Base-by-base conservation (phyloP, 2,797 vertebrate species). In the Sus cebifrons region DNA sequence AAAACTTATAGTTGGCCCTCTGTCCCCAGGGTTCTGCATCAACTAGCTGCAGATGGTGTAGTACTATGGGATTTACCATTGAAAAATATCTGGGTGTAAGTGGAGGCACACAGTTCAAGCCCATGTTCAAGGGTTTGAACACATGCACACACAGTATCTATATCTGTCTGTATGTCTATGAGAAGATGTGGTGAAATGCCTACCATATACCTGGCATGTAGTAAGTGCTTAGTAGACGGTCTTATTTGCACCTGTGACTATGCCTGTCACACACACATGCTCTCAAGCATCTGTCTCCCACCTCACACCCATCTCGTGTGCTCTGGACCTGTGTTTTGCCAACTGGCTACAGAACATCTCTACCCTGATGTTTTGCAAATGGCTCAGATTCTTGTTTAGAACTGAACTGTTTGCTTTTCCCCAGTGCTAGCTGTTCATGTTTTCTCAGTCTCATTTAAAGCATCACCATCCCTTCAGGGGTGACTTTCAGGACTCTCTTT, bases 381-480 rank as follows among this genome's bases (percentile, higher is more conserved):
- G 74, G 49, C 36, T 87, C 65, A 75, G 54, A 79, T 49, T 89
- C 62, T 92, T 70, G 65, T 81, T 68, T 62, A 68, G 44, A 94
- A 91, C 40, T 7, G 8, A 81, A 17, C 67, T 78, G 20, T 91
- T 44, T 44, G 44, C 5, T 5, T 5, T 44, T 44, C 44, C 44
- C 32, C 32, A 32, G 32, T 32, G 32, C 32, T 32, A 32, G 15
- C 67, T 78, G 20, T 91, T 83, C 64, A n/a, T 29, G 89, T 73
- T 85, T 1, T 29, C 40, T 2, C 14, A 5, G 0, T 21, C 58
- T 40, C 15, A 20, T 68, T 40, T 49, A 65, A 52, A 85, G 29
- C 8, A 18, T 60, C 29, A 71, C 32, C 29, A 36, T 10, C 16
- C 78, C 23, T 52, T 71, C 11, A 23, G 44, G n/a, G 17, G 16